Evolutionary conservation across 2,113 vertebrate genomes (phyloP).

Genomic region (Phylloscopus trochiloides): DNA sequence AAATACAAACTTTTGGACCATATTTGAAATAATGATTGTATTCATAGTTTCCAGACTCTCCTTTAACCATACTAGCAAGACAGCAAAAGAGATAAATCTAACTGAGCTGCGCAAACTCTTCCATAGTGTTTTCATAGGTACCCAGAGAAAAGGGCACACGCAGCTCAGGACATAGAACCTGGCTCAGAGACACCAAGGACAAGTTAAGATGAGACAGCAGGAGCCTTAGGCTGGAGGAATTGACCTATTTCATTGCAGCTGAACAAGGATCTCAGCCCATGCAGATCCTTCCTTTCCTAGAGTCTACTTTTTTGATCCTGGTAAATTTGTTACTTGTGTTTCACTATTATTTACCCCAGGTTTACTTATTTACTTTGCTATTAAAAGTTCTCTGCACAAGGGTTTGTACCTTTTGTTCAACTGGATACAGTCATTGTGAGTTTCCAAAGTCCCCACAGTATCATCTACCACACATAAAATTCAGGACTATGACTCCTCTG

Average conservation of each 20-base stretch:
- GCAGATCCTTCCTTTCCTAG: neutral
- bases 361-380: neutral
- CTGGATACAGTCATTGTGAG: neutral
- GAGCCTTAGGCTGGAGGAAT: neutral
- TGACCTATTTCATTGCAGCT: neutral
- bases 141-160: neutral
- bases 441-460: neutral
- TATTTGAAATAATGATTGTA: neutral
- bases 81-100: neutral
- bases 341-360: neutral
- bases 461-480: neutral
- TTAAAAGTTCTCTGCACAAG: neutral
- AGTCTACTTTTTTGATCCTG: neutral
- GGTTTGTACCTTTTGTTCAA: neutral
- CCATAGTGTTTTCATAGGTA: neutral
- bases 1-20: neutral
- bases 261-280: neutral
- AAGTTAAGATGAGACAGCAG: neutral
- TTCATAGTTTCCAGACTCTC: neutral
- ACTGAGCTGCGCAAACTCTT: neutral
- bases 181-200: neutral
- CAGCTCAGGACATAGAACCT: neutral
- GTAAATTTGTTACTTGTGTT: neutral
- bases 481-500: neutral
- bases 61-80: neutral